Evolutionary conservation across 2,797 vertebrate genomes (phyloP), one percentile per base, ranked within the genome.

Genomic region (Manis pentadactyla): DNA sequence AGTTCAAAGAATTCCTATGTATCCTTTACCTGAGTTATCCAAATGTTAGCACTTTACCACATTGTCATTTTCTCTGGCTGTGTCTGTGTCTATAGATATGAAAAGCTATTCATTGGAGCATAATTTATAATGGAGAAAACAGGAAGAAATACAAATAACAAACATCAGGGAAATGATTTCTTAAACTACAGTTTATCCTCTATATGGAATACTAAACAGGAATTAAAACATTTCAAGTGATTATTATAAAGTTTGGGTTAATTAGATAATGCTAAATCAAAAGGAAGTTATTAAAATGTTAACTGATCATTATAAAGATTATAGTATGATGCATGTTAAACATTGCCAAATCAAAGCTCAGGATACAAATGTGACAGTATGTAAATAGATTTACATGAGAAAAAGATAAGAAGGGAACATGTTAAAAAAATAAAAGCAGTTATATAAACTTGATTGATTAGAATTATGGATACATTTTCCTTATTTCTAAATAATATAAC

Each of bases 301-400:
- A 23, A 68, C 73, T 91, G 27, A 39, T 94, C n/a, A 79, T 93
- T 83, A 90, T 77, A 88, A 95, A 53, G 37, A 77, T 25, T 83
- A 25, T 37, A 59, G 9, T 14, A 75, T 39, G 74, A 75, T 55
- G 5, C 23, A 64, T 63, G 87, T 63, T 89, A 85, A 93, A 71
- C 84, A 73, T 37, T 77, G 34, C n/a, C 27, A n/a, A 87, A 46
- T 84, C n/a, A 96, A 93, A 94, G 75, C 42, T 85, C 9, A 85
- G 46, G n/a, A 93, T 61, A 68, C 25, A 37, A 42, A 71, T 71
- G 18, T 71, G 49, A 75, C 53, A 74, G 59, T 49, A 87, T 82
- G 25, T 81, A 86, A 89, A 89, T 49, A 77, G n/a, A 75, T 59
- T 88, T 17, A 55, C 49, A 49, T 69, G 10, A 73, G 46, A 90